Conservation (phyloP, 2,888 invertebrate genomes). For the Drosophila prostipennis region DNA sequence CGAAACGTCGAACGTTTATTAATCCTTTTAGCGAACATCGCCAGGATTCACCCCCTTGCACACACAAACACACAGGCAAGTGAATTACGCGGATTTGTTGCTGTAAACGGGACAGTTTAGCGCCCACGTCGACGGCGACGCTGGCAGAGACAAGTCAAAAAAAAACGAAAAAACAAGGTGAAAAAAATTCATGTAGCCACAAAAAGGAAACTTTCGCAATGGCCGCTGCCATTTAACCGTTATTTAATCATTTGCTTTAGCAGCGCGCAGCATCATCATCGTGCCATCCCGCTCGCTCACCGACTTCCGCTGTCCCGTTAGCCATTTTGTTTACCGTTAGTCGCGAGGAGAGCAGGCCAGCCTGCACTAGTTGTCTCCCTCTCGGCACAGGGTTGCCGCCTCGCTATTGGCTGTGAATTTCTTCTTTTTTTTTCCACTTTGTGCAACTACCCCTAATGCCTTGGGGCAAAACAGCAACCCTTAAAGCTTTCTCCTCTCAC, state of each 20-base stretch:
- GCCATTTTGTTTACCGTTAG: conserved; percentile 79
- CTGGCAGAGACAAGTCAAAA: conserved; percentile 28
- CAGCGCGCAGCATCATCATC: conserved; percentile 17
- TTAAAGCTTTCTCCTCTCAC: conserved; percentile 8
- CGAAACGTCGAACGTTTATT: conserved; percentile 70
- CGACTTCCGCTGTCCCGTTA: conserved; percentile 71
- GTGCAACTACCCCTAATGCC: conserved; percentile 13
- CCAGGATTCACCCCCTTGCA: conserved; percentile 42
- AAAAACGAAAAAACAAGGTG: neutral
- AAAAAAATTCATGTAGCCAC: conserved; percentile 9
- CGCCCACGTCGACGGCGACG: conserved; percentile 45
- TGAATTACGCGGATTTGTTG: conserved; percentile 76
- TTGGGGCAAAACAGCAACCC: conserved; percentile 9
- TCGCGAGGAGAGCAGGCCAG: conserved; percentile 7
- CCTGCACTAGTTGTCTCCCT: conserved; percentile 35
- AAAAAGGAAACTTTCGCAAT: conserved; percentile 45
- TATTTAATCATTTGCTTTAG: conserved; percentile 68
- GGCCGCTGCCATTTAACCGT: conserved; percentile 71
- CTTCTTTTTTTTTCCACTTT: neutral
- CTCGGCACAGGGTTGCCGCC: conserved; percentile 22
- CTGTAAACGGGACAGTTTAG: conserved; percentile 76
- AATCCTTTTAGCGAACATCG: conserved; percentile 77
- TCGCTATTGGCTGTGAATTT: conserved; percentile 19
- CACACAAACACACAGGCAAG: conserved; percentile 40
- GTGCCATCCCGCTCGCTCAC: conserved; percentile 58